phyloP scores from a whole-genome alignment of 2,888 invertebrate species.

The Watsonalla cultraria region DNA sequence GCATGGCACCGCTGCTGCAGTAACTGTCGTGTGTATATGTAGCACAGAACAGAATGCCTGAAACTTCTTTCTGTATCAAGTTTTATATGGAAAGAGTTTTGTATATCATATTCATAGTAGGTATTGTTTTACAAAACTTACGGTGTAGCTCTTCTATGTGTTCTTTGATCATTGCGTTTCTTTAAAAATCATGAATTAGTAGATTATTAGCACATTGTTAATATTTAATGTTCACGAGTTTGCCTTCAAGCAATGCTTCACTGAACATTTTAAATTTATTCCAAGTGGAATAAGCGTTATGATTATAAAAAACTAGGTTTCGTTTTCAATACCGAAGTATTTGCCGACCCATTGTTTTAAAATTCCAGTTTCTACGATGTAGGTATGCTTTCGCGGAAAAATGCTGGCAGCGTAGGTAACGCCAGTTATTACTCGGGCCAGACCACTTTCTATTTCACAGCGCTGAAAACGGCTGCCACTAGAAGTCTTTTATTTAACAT shows the following conservation, averaged over 20 bases:
- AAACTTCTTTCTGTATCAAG: too few relatives aligned
- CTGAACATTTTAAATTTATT: too few relatives aligned
- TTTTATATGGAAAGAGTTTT: too few relatives aligned
- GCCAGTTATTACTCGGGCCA: slow-evolving; percentile 17
- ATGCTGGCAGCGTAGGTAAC: slow-evolving; percentile 18
- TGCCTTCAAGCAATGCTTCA: too few relatives aligned
- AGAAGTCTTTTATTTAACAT: not conserved
- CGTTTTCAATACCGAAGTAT: slow-evolving; percentile 13
- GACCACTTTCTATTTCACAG: slow-evolving; percentile 28
- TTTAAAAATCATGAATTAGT: too few relatives aligned
- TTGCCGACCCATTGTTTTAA: slow-evolving; percentile 18
- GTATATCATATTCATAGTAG: too few relatives aligned
- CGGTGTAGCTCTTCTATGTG: too few relatives aligned
- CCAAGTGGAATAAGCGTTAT: not conserved
- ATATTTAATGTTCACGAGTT: too few relatives aligned
- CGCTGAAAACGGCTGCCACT: slow-evolving; percentile 11
- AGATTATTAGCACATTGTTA: too few relatives aligned
- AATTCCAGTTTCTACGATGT: slow-evolving; percentile 14
- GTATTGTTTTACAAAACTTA: too few relatives aligned
- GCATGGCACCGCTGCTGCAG: not conserved
- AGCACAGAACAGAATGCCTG: too few relatives aligned
- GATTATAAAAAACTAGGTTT: slow-evolving; percentile 16
- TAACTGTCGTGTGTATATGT: not conserved
- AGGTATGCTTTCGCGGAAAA: slow-evolving; percentile 25
- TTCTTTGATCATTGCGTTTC: too few relatives aligned